These are phyloP conservation scores for Mustelus asterias DNA, from an alignment of 2,113 vertebrate genomes.

Conservation along the genomic window DNA sequence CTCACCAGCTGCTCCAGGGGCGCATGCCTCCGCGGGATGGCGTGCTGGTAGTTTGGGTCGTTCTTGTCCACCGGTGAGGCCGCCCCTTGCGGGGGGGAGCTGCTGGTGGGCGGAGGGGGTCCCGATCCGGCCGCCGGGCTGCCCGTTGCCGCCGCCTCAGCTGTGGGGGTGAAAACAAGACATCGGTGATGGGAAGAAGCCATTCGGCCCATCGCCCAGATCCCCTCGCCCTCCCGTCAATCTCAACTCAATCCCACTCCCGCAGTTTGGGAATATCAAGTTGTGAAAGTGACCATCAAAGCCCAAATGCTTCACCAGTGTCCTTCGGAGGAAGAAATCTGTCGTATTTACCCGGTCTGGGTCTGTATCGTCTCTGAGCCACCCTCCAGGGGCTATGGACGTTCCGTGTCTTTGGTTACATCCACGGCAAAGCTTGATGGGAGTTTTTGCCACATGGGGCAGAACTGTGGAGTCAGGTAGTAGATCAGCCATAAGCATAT, in stretches of 20 bases:
- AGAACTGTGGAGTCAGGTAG: background rate
- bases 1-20: constrained; percentile 85
- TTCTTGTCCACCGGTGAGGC: constrained; percentile 67
- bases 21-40: constrained; percentile 81
- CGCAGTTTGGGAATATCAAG: too few relatives aligned
- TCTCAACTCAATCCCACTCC: too few relatives aligned
- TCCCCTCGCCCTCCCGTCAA: too few relatives aligned
- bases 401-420: too few relatives aligned
- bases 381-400: background rate
- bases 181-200: background rate
- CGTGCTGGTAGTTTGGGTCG: constrained; percentile 60
- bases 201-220: too few relatives aligned
- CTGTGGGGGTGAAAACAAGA: background rate
- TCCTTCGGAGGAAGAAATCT: background rate
- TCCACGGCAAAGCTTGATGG: background rate
- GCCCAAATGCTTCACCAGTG: background rate
- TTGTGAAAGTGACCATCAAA: background rate
- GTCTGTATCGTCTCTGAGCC: background rate
- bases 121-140: constrained; percentile 51
- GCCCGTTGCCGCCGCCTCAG: background rate
- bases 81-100: constrained; percentile 71
- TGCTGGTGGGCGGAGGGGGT: constrained; percentile 58
- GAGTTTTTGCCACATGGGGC: background rate
- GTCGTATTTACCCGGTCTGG: background rate
- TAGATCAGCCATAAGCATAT: background rate